Evolutionary conservation across 2,797 vertebrate genomes (phyloP).

Genomic region (Tympanoctomys barrerae): DNA sequence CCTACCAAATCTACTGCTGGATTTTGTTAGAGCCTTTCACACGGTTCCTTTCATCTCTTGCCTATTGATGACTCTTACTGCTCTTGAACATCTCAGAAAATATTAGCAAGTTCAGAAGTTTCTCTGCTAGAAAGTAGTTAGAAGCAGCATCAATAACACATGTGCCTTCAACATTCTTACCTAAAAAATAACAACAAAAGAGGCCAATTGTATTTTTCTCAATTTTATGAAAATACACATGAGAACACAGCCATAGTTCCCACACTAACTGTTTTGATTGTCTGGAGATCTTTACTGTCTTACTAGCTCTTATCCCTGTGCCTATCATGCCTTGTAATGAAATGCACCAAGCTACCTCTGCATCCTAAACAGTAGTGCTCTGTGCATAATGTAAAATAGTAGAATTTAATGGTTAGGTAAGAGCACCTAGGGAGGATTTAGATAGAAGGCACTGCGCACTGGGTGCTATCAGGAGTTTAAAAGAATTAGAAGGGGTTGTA

Average conservation of each 20-base stretch:
- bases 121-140: constrained; percentile 3
- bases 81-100: constrained; percentile 24
- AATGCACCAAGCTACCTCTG: background rate
- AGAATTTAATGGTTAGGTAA: background rate
- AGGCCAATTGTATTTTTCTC: constrained; percentile 45
- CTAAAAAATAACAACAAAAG: constrained; percentile 65
- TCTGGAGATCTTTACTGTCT: constrained; percentile 57
- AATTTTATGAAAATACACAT: constrained; percentile 33
- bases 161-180: constrained; percentile 46
- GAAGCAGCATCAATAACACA: constrained; percentile 25
- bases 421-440: background rate
- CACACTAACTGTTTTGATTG: constrained; percentile 49
- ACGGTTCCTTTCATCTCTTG: background rate
- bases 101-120: constrained; percentile 30
- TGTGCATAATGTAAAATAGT: background rate
- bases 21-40: background rate
- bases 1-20: background rate
- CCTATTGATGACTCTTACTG: background rate
- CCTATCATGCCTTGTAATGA: constrained; percentile 37
- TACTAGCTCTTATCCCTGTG: constrained; percentile 1
- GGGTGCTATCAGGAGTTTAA: background rate
- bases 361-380: background rate
- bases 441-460: background rate
- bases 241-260: background rate
- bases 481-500: background rate